phyloP scores from a whole-genome alignment of 2,797 vertebrate species.

The Eupleurogrammus muticus region DNA sequence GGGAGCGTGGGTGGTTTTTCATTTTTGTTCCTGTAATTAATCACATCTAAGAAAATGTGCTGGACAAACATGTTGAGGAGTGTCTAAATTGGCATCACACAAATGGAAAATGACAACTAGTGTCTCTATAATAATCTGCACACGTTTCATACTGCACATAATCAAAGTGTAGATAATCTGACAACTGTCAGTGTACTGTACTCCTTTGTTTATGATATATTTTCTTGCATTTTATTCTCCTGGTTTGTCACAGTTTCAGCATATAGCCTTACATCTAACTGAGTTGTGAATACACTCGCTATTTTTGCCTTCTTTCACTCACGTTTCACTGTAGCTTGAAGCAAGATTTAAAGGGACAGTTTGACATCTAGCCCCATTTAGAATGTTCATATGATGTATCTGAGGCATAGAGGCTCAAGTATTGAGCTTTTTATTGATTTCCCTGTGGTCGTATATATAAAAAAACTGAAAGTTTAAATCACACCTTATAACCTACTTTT shows the following conservation, averaged over 20 bases:
- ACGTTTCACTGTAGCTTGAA: too few relatives aligned
- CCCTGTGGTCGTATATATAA: too few relatives aligned
- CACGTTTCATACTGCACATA: neutral
- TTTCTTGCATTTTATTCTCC: neutral
- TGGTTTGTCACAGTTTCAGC: neutral
- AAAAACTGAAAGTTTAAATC: too few relatives aligned
- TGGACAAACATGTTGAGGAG: slow-evolving; percentile 27
- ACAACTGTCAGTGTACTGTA: neutral
- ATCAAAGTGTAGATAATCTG: neutral
- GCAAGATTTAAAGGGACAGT: too few relatives aligned
- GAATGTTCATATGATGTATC: too few relatives aligned
- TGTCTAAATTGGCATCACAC: slow-evolving; percentile 37
- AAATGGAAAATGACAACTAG: slow-evolving; percentile 31
- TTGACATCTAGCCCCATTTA: too few relatives aligned
- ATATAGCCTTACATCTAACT: too few relatives aligned
- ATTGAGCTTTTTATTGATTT: too few relatives aligned
- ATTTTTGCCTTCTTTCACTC: too few relatives aligned
- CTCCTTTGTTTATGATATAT: neutral
- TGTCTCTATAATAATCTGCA: slow-evolving; percentile 16
- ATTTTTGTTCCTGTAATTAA: slow-evolving; percentile 42
- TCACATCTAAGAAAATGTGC: slow-evolving; percentile 43
- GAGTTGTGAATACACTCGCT: too few relatives aligned
- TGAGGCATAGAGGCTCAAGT: too few relatives aligned
- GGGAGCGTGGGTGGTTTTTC: neutral
- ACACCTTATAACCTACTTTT: too few relatives aligned